A percentile compares a stretch with the other conserved stretches of the same genome.
Evolutionary conservation across 2,888 invertebrate species (phyloP).

Genomic region (Theristus sp.): DNA sequence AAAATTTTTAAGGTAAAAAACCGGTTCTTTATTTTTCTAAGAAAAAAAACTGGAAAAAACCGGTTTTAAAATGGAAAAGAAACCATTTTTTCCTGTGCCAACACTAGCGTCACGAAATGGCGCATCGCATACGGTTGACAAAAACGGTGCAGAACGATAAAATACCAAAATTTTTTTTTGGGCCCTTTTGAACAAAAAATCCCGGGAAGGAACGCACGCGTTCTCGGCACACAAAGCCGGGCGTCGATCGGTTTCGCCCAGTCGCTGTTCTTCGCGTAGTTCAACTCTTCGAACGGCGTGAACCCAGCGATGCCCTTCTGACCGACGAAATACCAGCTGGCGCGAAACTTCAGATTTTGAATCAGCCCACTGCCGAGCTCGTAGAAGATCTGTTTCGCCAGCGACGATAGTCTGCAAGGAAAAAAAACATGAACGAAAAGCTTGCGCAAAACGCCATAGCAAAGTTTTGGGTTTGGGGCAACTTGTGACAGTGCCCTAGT

Average conservation of each 20-base stretch:
- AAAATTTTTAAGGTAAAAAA: too few species aligned
- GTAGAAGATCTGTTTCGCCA: slow-evolving; percentile 36
- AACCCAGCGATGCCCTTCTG: slow-evolving; percentile 21
- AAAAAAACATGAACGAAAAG: background rate
- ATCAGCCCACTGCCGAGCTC: slow-evolving; percentile 39
- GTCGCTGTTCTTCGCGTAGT: slow-evolving; percentile 16
- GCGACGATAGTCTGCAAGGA: slow-evolving; percentile 34
- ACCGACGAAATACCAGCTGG: slow-evolving; percentile 34
- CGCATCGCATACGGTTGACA: too few species aligned
- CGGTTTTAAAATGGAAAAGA: too few species aligned
- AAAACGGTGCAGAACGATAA: too few species aligned
- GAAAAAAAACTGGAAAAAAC: too few species aligned
- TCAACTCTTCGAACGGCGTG: slow-evolving; percentile 34
- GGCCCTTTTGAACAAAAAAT: background rate
- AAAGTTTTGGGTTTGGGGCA: too few species aligned
- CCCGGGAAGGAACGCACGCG: slow-evolving; percentile 19
- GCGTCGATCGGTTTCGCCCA: slow-evolving; percentile 34
- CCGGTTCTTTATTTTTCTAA: too few species aligned
- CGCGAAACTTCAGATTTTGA: slow-evolving; percentile 39
- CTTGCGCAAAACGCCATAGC: background rate
- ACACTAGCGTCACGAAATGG: too few species aligned
- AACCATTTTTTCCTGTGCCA: too few species aligned
- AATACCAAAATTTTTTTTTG: too few species aligned
- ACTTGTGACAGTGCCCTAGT: too few species aligned
- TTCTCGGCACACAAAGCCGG: slow-evolving; percentile 35